These are phyloP conservation scores for Gallinago solitaria DNA, from an alignment of 2,797 vertebrate species.

Conservation along the genomic window DNA sequence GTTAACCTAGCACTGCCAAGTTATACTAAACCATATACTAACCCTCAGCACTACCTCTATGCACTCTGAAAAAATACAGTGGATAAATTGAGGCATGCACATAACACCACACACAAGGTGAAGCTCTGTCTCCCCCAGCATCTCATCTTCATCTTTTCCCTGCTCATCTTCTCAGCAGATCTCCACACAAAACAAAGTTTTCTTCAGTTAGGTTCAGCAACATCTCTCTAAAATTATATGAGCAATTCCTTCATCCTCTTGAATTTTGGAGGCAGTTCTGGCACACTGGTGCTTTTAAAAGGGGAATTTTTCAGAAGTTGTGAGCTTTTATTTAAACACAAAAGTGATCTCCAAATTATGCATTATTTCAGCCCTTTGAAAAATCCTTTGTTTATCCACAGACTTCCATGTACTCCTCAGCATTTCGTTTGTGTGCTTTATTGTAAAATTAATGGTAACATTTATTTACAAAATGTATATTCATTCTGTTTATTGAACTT, in stretches of 20 bases:
- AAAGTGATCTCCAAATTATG: neutral
- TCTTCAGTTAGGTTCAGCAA: neutral
- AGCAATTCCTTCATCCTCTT: neutral
- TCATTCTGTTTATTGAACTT: neutral
- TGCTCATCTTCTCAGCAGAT: neutral
- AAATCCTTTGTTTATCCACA: neutral
- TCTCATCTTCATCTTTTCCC: neutral
- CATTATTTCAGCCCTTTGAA: neutral
- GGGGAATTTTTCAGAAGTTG: neutral
- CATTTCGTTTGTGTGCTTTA: neutral
- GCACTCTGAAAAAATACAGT: neutral
- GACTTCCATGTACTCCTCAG: neutral
- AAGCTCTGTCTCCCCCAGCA: neutral
- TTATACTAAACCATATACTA: neutral
- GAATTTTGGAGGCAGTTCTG: neutral
- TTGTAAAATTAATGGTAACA: neutral
- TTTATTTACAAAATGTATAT: neutral
- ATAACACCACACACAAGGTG: neutral
- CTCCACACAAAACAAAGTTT: neutral
- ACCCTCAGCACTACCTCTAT: neutral
- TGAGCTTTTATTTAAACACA: neutral
- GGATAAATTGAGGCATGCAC: neutral
- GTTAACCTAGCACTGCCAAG: neutral
- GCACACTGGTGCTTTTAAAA: neutral
- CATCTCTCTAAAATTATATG: neutral